phyloP scores from a whole-genome alignment of 1,140 invertebrate genomes.

The Stenopsyche tienmushanensis region DNA sequence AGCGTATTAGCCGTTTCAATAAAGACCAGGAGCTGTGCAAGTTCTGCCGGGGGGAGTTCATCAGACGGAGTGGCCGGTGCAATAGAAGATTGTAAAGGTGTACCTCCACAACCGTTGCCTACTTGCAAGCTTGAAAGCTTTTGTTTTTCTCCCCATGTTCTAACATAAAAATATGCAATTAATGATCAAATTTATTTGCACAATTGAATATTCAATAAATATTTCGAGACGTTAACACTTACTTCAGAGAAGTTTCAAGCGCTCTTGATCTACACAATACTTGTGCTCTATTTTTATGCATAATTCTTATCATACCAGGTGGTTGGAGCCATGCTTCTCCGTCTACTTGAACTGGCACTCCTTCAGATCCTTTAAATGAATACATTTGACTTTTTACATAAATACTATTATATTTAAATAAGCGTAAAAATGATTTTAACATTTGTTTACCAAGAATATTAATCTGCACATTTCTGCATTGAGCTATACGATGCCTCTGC shows the following conservation, averaged over 20 bases:
- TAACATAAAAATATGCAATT: constrained; percentile 29
- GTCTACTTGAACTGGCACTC: constrained; percentile 91
- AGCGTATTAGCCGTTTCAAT: constrained; percentile 79
- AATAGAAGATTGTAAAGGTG: constrained; percentile 41
- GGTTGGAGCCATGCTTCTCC: constrained; percentile 98
- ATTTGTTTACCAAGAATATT: constrained; percentile 76
- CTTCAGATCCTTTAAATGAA: constrained; percentile 64
- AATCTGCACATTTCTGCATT: constrained; percentile 93
- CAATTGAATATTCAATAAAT: background rate
- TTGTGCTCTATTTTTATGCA: constrained; percentile 96
- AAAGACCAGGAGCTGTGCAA: constrained; percentile 72
- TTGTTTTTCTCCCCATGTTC: constrained; percentile 92
- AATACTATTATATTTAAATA: constrained; percentile 2
- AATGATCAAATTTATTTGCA: constrained; percentile 1
- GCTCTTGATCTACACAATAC: constrained; percentile 90
- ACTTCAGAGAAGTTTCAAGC: constrained; percentile 83
- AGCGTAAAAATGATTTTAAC: constrained; percentile 1
- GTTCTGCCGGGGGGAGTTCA: constrained; percentile 67
- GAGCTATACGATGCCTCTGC: constrained; percentile 95
- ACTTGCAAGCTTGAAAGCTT: constrained; percentile 44
- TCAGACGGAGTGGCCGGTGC: constrained; percentile 45
- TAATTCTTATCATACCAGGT: constrained; percentile 91
- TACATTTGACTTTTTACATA: background rate
- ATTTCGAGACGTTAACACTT: constrained; percentile 20
- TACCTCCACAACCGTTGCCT: constrained; percentile 12